Evolutionary conservation across 2,113 vertebrate species (phyloP).

Genomic region (Chauna torquata): DNA sequence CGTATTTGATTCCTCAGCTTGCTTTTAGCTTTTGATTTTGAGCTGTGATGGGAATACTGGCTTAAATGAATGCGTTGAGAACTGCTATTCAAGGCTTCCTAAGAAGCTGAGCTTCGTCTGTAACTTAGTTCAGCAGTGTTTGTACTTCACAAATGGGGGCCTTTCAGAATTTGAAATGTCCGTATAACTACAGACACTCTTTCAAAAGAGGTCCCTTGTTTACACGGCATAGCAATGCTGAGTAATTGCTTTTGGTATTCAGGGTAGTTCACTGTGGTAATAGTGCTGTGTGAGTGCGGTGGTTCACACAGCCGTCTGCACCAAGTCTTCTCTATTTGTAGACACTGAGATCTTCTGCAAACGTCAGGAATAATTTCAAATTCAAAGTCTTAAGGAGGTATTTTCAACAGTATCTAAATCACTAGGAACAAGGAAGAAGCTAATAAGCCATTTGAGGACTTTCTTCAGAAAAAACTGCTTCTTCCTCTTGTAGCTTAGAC

Average conservation of each 20-base stretch:
- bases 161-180: not conserved
- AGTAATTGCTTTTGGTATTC: not conserved
- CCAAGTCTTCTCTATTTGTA: not conserved
- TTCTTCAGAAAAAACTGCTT: not conserved
- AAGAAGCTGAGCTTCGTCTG: not conserved
- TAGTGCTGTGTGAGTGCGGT: not conserved
- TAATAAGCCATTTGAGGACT: not conserved
- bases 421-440: not conserved
- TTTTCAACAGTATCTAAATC: not conserved
- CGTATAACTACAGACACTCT: rapidly evolving
- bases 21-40: not conserved
- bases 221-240: not conserved
- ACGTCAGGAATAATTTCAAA: not conserved
- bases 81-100: not conserved
- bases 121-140: not conserved
- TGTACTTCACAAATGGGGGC: not conserved
- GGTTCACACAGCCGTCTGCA: rapidly evolving
- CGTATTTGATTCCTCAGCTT: not conserved
- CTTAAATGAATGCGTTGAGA: not conserved
- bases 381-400: rapidly evolving
- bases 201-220: not conserved
- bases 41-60: not conserved
- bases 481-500: not conserved
- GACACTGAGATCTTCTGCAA: not conserved
- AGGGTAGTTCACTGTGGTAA: not conserved